Conservation (phyloP, 2,113 vertebrate genomes). For the Bagarius yarrelli region DNA sequence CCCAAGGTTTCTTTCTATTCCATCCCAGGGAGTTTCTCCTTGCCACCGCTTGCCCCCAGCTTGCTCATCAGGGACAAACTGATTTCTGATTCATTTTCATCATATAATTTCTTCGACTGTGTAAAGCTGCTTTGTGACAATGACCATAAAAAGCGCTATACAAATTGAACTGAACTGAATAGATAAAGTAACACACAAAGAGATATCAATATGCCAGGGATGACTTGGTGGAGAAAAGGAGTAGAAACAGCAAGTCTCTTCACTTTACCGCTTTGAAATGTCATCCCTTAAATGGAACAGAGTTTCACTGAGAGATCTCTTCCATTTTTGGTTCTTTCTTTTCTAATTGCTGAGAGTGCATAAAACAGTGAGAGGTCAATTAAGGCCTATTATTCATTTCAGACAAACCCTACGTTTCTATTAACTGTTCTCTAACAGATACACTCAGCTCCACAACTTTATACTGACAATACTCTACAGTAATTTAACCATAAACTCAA, state of each 20-base stretch:
- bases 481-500: constrained; percentile 7
- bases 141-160: too few species aligned
- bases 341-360: background rate
- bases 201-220: constrained; percentile 5
- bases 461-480: background rate
- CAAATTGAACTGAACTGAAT: too few species aligned
- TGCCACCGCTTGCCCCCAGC: too few species aligned
- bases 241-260: background rate
- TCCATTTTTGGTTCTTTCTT: background rate
- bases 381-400: constrained; percentile 36
- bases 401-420: constrained; percentile 41
- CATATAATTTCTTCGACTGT: too few species aligned
- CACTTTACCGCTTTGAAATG: background rate
- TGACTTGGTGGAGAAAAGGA: background rate
- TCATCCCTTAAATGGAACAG: constrained; percentile 4
- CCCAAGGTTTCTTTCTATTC: too few species aligned
- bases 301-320: background rate
- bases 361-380: constrained; percentile 10
- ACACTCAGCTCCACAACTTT: background rate
- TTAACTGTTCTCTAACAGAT: constrained; percentile 32
- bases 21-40: too few species aligned
- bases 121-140: too few species aligned
- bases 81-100: too few species aligned
- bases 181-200: background rate
- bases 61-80: too few species aligned